Evolutionary conservation across 2,113 vertebrate genomes (phyloP), one percentile per base, ranked within the genome.

Genomic region (Ceyx melanurus): DNA sequence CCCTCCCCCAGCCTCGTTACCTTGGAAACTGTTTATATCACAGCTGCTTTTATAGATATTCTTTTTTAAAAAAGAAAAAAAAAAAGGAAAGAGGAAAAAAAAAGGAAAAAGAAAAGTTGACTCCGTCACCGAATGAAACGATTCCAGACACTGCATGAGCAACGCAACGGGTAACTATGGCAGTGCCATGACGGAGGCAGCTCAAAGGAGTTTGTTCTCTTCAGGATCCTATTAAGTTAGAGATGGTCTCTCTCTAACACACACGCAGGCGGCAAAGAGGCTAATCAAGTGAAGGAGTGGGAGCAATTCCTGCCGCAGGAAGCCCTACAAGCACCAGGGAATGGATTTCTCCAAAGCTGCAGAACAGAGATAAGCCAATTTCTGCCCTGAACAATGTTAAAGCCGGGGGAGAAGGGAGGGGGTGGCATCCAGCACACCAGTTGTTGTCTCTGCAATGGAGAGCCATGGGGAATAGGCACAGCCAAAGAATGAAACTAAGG

Each of bases 11-110:
- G 92, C 93, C 77, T 64, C 79, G 98, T 98, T 97, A 96, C 97
- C 98, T 95, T 97, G 98, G 98, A 95, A 97, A 97, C 98, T 95
- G 97, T 97, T 97, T 97, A 92, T 97, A 98, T 97, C 97, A 96
- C 94, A 98, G 97, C 93, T 97, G 96, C 97, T 96, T 95, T 92
- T 94, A 62, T 19, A 90, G 23, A 90, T 93, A 86, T 60, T 68
- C 26, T 85, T 64, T 37, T 37, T 37, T 37, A 37, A 37, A 8
- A 46, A 46, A 46, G 7, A 46, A 46, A 19, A 46, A 46, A 10
- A 31, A 29, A 46, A 46, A 46, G 17, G 19, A 46, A 46, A 46
- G 19, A 37, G 37, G 6, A 31, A 29, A 46, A 45, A 89, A 11
- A 31, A 48, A 65, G 21, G 29, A 33, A 25, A 33, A 25, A 53